phyloP scores from a whole-genome alignment of 2,888 invertebrate genomes.

The Lysandra coridon region DNA sequence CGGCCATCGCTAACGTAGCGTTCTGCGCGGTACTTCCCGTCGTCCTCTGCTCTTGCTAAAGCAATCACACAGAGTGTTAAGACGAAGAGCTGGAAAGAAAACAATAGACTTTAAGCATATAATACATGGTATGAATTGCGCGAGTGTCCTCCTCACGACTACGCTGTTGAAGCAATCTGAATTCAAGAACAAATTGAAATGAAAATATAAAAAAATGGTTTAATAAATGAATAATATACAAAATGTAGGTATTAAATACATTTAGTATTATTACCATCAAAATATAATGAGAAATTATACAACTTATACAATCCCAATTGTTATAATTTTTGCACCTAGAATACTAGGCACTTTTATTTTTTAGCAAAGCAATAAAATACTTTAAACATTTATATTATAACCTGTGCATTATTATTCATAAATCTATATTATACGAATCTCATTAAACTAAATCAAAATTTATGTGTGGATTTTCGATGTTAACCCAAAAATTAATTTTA shows the following conservation, averaged over 20 bases:
- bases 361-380: no score
- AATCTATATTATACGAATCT: neutral
- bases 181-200: no score
- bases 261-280: no score
- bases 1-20: constrained; percentile 43
- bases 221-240: no score
- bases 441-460: neutral
- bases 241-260: no score
- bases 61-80: constrained; percentile 38
- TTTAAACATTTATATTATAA: neutral
- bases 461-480: neutral
- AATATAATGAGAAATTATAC: no score
- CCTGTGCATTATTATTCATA: neutral
- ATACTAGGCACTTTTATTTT: no score
- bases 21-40: constrained; percentile 73
- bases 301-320: no score
- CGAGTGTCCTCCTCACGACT: no score
- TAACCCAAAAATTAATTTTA: neutral
- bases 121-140: neutral
- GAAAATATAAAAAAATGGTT: no score
- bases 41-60: constrained; percentile 53
- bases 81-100: constrained; percentile 38
- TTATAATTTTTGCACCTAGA: neutral
- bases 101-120: neutral
- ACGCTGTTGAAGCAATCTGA: no score